Conservation (phyloP, 2,113 vertebrate species). For the Tragelaphus scriptus region DNA sequence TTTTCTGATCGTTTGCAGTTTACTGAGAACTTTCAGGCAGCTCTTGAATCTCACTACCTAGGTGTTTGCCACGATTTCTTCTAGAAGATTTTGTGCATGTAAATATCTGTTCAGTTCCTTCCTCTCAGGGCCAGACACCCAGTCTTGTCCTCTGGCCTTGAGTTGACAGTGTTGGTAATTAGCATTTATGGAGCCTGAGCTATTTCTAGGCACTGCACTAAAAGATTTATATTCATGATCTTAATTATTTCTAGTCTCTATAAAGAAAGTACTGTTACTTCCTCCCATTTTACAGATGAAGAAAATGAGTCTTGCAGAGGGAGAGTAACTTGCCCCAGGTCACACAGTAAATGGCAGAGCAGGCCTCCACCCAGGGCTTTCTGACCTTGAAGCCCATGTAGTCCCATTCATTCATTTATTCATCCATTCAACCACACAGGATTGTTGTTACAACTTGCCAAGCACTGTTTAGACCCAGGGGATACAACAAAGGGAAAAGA, state of each 20-base stretch:
- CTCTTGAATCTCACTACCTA: constrained; percentile 16
- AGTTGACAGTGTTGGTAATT: neutral
- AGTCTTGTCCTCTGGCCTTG: neutral
- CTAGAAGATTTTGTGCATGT: neutral
- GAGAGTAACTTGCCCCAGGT: neutral
- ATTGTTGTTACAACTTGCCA: neutral
- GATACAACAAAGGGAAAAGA: neutral
- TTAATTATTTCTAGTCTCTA: neutral
- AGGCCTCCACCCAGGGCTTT: neutral
- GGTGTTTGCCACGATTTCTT: neutral
- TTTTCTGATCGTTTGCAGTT: constrained; percentile 36
- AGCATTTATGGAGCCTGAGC: neutral
- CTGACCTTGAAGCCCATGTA: neutral
- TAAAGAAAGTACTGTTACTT: neutral
- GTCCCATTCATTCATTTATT: neutral
- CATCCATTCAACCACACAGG: neutral
- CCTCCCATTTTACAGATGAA: neutral
- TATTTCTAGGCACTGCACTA: neutral
- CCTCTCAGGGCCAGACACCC: neutral
- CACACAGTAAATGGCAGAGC: neutral
- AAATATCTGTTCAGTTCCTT: neutral
- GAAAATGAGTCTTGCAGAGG: neutral
- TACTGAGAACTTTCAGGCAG: constrained; percentile 21
- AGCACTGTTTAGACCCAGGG: neutral
- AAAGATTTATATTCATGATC: neutral